Evolutionary conservation across 2,113 vertebrate genomes (phyloP).

Genomic region (Heterotis niloticus): DNA sequence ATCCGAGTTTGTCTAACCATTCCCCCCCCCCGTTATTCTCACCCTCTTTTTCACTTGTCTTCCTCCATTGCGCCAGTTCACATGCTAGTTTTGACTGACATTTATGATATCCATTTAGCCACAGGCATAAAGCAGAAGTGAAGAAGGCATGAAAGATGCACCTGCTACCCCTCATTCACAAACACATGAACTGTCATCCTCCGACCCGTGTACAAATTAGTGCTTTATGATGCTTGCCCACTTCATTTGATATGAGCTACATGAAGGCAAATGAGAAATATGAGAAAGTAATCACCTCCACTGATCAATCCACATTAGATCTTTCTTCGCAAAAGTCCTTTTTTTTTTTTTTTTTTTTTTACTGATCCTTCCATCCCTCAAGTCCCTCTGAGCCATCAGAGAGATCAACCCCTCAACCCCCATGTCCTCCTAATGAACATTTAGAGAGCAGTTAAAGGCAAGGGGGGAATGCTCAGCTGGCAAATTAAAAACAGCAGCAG

Average conservation of each 20-base stretch:
- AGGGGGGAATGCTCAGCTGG: not conserved
- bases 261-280: too few species aligned
- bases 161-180: too few species aligned
- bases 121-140: too few species aligned
- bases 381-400: not conserved
- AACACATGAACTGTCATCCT: too few species aligned
- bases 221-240: too few species aligned
- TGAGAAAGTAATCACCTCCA: not conserved
- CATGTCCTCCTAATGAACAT: conserved; percentile 17
- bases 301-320: not conserved
- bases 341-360: not conserved
- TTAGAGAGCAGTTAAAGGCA: conserved; percentile 13
- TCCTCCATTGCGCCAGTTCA: not conserved
- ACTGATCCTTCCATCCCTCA: not conserved
- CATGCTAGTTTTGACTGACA: not conserved
- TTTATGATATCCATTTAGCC: too few species aligned
- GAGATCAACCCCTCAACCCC: conserved; percentile 29
- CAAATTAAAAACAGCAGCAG: not conserved
- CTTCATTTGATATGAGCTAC: too few species aligned
- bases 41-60: not conserved
- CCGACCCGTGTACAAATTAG: too few species aligned
- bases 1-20: not conserved
- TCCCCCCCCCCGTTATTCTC: not conserved
- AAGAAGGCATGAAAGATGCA: too few species aligned
- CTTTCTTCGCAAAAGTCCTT: not conserved